Evolutionary conservation across 2,797 vertebrate genomes (phyloP).

Genomic region (Enteromius unitaeniatus): DNA sequence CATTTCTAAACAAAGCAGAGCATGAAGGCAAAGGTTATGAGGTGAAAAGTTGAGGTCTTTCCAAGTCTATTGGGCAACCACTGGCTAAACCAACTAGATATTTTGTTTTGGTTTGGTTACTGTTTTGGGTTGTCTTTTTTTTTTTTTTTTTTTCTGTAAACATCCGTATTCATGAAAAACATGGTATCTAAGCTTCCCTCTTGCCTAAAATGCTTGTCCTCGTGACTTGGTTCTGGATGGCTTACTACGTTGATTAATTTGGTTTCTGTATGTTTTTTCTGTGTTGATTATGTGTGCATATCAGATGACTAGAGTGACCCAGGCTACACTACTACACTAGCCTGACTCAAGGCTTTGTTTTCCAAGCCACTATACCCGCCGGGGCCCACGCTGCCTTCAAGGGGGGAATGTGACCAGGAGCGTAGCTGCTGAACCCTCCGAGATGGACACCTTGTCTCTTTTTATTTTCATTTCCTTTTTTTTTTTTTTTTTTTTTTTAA

Average conservation of each 20-base stretch:
- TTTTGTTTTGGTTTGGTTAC: not conserved
- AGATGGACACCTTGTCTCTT: constrained; percentile 99
- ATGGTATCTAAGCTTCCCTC: constrained; percentile 67
- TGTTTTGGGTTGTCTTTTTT: not conserved
- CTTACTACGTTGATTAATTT: constrained; percentile 99
- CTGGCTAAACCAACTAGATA: constrained; percentile 39
- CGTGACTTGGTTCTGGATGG: constrained; percentile 92
- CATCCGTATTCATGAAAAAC: constrained; percentile 49
- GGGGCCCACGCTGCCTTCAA: constrained; percentile 97
- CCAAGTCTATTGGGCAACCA: constrained; percentile 14
- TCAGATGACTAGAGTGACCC: constrained; percentile 99
- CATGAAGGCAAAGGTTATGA: not conserved
- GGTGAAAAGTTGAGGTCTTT: constrained; percentile 26
- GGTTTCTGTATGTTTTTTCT: constrained; percentile 99
- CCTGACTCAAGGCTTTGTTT: constrained; percentile 99
- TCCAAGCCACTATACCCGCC: constrained; percentile 99
- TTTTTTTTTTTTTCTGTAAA: constrained; percentile 3
- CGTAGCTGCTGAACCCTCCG: constrained; percentile 91
- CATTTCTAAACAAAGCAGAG: not conserved
- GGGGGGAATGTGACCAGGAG: constrained; percentile 97
- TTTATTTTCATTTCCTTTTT: constrained; percentile 79
- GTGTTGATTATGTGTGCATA: constrained; percentile 99
- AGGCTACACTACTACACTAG: constrained; percentile 99
- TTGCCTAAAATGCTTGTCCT: constrained; percentile 77
- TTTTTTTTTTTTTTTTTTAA: constrained; percentile 63